Base-by-base conservation (phyloP, 53 echinoderm and acorn worm species). In the Stichopus horrens region DNA sequence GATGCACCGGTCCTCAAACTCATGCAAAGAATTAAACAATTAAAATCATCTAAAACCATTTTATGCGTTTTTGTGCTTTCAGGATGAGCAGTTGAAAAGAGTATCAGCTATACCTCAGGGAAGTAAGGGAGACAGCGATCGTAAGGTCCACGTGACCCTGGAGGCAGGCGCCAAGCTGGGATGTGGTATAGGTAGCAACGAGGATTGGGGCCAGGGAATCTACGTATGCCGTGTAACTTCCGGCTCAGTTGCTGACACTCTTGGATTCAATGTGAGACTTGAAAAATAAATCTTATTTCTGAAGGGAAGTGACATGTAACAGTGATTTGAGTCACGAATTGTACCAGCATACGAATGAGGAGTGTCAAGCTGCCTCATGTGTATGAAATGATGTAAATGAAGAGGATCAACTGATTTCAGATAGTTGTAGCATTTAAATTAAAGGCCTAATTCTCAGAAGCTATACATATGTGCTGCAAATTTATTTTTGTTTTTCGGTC, bases 131-230 rank as follows among this genome's bases (percentile, higher is more conserved):
- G 86, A 93, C 55, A 90, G 81, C 7, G 90, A 91, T 37, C 90
- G 94, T 55, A 95, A 95, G 77, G 86, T 97, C 37, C 93, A 91
- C 90, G 95, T 94, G 6, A 94, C 90, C 74, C 89, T 97, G 8
- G 89, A 86, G 51, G 82, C 90, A n/a, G 97, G 97, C 10, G 91
- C 90, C 84, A 92, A 90, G 74, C 91, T 97, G 52, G 97, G 97
- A 14, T 97, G 97, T 85, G 95, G 97, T 5, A 95, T 96, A 77
- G 94, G 94, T 68, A 91, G 92, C 74, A 92, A 91, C 57, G 76
- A 89, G 23, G 91, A 92, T 13, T 90, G 91, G 68, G 91, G 94
- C 6, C 88, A 88, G 4, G 97, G 95, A 7, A 95, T 97, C 56
- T 97, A 92, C 75, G 89, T 97, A 54, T 93, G 94, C 13, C 89